Base-by-base conservation (phyloP, 2,113 vertebrate species). In the Megaceryle torquata region DNA sequence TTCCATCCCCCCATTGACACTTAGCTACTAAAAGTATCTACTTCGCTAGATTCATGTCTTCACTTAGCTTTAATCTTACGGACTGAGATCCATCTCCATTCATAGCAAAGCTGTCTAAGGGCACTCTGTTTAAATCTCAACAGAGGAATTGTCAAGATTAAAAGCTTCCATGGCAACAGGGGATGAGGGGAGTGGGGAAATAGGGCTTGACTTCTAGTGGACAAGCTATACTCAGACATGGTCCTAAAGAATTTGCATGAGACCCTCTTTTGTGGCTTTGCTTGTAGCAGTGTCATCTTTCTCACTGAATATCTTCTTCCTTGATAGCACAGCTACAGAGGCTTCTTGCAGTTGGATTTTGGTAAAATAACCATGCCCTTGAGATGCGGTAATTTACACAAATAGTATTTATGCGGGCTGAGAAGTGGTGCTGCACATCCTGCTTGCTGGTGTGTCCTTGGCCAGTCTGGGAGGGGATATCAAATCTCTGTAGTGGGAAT, bases 1-100 rank as follows among this genome's bases (percentile, higher is more conserved):
- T 89, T 95, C 69, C 84, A 54, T 86, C 25, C 86, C 60, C 60
- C 51, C 51, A 56, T 75, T 4, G 77, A 79, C 70, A 51, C 65
- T 79, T 88, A 31, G 37, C 57, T 85, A 76, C 83, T 65, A 57
- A 74, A 94, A 93, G 28, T 88, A 77, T 68, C 79, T 65, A 29
- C 61, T 91, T 57, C 2, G 5, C 46, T 70, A 91, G 91, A 95
- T 91, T 85, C 85, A 93, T 85, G 60, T 81, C 78, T 93, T 77
- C 63, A 48, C 59, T 86, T 87, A 79, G 57, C 82, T 96, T 95
- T 87, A 92, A 86, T 95, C 81, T 63, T 74, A 68, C 2, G 8
- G 67, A 15, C 77, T 83, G 74, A 80, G 67, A 89, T 86, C 65
- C 22, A 79, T 91, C 79, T 94, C 61, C 57, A 16, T 57, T 31